Base-by-base conservation (phyloP, 2,113 vertebrate species). In the Podilymbus podiceps region DNA sequence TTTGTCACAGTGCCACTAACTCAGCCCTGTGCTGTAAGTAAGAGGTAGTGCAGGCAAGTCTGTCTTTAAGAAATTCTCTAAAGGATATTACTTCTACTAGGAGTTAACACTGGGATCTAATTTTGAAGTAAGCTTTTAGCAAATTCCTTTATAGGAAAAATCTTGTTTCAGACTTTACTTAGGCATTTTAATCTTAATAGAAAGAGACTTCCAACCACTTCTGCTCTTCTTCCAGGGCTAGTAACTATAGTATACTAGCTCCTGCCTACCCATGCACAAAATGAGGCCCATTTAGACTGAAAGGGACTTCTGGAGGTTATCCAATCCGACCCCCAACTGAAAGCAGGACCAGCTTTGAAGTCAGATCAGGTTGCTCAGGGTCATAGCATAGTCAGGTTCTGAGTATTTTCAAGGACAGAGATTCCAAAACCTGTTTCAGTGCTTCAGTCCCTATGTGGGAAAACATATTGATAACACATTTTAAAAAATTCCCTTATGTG, bases 271-370 rank as follows among this genome's bases (percentile, higher is more conserved):
- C 89, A 63, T 22, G 76, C 38, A 77, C 64, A 72, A 52, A 44
- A 30, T 44, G 28, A 78, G 9, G 52, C 22, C 94, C 56, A 53
- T 66, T 89, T 80, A 80, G 66, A 95, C 71, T 94, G 76, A 74
- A 95, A 92, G 77, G 27, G 20, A 89, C 93, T 91, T 85, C 77
- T 96, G 95, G 56, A 94, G 27, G 89, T 82, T 94, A 91, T 81
- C 62, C 84, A 89, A 82, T 68, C 44, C 0, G 1, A 79, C 22
- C 33, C 35, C 27, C 66, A 79, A 4, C 35, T 72, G 66, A 91
- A 91, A 91, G 75, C 53, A 74, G 9, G 23, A 44, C 12, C 44
- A 95, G 75, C 94, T 97, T 92, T 89, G 58, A 95, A 96, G 89
- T 68, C 27, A 4, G 84, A 91, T 96, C 73, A 72, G n/a, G 60